phyloP scores from a whole-genome alignment of 2,797 vertebrate species.

The Centropyge bicolor region DNA sequence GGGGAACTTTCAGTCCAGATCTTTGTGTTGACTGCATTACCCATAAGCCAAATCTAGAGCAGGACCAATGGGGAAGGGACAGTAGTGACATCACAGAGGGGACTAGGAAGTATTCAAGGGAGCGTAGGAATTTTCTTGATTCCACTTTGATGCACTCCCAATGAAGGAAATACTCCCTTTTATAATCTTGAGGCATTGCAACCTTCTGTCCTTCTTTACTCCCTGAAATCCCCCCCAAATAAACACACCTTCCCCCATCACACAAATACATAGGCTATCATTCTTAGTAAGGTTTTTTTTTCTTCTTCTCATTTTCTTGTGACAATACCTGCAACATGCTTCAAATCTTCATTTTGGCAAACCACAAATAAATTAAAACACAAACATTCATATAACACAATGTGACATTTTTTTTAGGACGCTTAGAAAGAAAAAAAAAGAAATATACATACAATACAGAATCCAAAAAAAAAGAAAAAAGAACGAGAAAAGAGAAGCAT shows the following conservation, averaged over 20 bases:
- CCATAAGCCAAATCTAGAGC: constrained; percentile 65
- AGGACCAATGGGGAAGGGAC: constrained; percentile 68
- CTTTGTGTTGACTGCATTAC: constrained; percentile 65
- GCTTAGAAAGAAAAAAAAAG: constrained; percentile 73
- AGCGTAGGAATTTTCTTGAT: constrained; percentile 53
- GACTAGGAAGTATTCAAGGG: constrained; percentile 57
- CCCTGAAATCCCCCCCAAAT: constrained; percentile 55
- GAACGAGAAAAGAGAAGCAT: constrained; percentile 78
- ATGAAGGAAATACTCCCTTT: constrained; percentile 49
- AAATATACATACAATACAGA: constrained; percentile 76
- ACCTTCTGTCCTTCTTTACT: constrained; percentile 59
- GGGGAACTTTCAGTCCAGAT: constrained; percentile 61
- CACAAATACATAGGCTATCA: constrained; percentile 79
- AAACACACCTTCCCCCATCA: constrained; percentile 70
- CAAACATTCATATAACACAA: constrained; percentile 86
- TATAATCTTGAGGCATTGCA: constrained; percentile 70
- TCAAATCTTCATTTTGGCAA: constrained; percentile 89
- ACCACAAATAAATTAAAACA: constrained; percentile 90
- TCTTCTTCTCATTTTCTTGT: constrained; percentile 78
- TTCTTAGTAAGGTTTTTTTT: constrained; percentile 66
- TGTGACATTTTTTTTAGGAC: constrained; percentile 80
- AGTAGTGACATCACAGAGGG: constrained; percentile 73
- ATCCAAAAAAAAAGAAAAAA: constrained; percentile 52
- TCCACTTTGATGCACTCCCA: constrained; percentile 52
- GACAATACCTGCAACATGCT: constrained; percentile 85